phyloP scores from a whole-genome alignment of 2,113 vertebrate genomes.

The Podarcis cretensis region DNA sequence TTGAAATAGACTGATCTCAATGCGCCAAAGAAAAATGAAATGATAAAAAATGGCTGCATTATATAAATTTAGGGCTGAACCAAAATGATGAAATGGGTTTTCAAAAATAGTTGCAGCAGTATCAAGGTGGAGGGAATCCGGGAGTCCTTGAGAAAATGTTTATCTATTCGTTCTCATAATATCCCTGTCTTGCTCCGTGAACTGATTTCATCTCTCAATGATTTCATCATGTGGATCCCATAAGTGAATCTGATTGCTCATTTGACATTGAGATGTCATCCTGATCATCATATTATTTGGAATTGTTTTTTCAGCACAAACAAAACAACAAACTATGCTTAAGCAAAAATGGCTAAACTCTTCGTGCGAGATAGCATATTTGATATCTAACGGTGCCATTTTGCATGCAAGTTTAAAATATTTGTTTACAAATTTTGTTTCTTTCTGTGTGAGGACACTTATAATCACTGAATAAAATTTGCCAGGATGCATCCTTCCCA shows the following conservation, averaged over 20 bases:
- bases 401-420: not conserved
- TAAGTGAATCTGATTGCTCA: not conserved
- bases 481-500: not conserved
- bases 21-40: not conserved
- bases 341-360: too few species aligned
- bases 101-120: not conserved
- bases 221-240: not conserved
- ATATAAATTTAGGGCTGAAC: not conserved
- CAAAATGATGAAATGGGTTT: not conserved
- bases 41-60: not conserved
- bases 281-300: not conserved
- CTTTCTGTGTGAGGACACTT: not conserved
- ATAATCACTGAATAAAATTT: not conserved
- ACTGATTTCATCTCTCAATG: not conserved
- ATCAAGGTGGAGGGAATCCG: not conserved
- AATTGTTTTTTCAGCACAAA: not conserved
- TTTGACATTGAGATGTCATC: not conserved
- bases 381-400: too few species aligned
- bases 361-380: too few species aligned
- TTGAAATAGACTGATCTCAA: not conserved
- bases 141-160: not conserved
- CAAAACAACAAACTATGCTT: too few species aligned
- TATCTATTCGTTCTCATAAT: not conserved
- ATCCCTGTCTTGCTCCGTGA: not conserved
- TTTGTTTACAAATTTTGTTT: not conserved